Base-by-base conservation (phyloP, 2,888 invertebrate species). In the Ophraella communa region DNA sequence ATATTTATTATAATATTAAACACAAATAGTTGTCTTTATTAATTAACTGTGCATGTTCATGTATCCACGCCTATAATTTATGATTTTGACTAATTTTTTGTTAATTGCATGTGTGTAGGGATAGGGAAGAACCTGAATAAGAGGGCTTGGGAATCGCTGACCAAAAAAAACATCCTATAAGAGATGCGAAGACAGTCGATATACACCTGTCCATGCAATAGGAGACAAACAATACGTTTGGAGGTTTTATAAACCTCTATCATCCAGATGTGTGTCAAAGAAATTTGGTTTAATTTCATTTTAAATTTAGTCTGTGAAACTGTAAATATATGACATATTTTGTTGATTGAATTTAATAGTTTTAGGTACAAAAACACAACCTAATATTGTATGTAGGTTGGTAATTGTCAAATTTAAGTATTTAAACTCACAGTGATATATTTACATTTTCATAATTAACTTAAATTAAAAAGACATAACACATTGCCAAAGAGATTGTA, bases 91-190 rank as follows among this genome's bases (percentile, higher is more conserved):
- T 74, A 73, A 74, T 73, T 69, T 69, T 53, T 62, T 64, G 67
- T 72, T 74, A 68, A 65, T 74, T 74, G 73, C 73, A 73, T 74
- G 73, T 71, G 67, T 74, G 63, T 74, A 74, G 75, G 71, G 74
- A 70, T 74, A 74, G 75, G 71, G 73, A 70, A 72, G 67, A 66
- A 44, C 67, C 70, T 20, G 71, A 74, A 71, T 75, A 70, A 74
- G 57, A 57, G 49, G 47, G 52, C 23, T 59, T 49, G 30, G 58
- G 45, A 58, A 35, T 49, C 20, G 33, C 35, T 58, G 58, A 49
- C 30, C 20, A 11, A 47, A 58, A 57, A 58, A 56, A 14, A 2
- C 57, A 58, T 24, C 39, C 11, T 30, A n/a, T n/a, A 47, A 47
- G 21, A 33, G 45, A 23, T 11, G 35, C 35, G 21, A 14, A 30